Conservation (phyloP, 2,113 vertebrate genomes). For the Suricata suricatta region DNA sequence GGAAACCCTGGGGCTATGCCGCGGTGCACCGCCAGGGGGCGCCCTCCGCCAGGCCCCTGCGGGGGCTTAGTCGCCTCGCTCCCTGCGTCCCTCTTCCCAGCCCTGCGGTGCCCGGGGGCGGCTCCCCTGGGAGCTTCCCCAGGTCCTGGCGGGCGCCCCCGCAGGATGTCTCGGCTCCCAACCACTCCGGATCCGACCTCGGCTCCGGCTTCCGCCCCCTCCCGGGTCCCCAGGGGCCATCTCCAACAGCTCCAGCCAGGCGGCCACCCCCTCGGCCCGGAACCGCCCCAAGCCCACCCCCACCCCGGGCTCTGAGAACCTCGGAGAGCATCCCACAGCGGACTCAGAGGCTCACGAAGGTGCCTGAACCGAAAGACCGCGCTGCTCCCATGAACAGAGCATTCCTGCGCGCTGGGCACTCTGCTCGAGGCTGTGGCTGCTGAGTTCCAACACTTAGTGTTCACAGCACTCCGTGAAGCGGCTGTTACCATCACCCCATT, state of each 20-base stretch:
- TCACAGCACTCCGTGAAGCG: background rate
- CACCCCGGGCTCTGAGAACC: background rate
- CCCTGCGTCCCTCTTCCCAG: background rate
- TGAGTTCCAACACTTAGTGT: background rate
- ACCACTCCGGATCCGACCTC: conserved; percentile 58
- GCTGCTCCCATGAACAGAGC: background rate
- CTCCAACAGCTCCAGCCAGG: background rate
- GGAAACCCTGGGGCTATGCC: background rate
- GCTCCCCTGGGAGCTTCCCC: background rate
- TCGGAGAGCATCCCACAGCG: background rate
- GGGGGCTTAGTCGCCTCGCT: background rate
- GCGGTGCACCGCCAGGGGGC: conserved; percentile 67
- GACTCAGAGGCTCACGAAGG: background rate
- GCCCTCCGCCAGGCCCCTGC: background rate
- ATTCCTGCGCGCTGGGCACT: background rate
- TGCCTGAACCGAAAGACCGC: background rate
- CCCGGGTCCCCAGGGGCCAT: conserved; percentile 50
- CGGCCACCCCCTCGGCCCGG: conserved; percentile 40
- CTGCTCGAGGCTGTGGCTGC: background rate
- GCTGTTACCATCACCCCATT: background rate
- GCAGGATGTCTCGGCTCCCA: conserved; percentile 70
- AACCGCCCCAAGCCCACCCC: conserved; percentile 42
- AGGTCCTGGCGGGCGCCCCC: conserved; percentile 53
- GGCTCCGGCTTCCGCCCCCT: conserved; percentile 64
- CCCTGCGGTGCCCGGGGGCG: accelerated